Evolutionary conservation across 2,113 vertebrate genomes (phyloP).

Genomic region (Herpailurus yagouaroundi): DNA sequence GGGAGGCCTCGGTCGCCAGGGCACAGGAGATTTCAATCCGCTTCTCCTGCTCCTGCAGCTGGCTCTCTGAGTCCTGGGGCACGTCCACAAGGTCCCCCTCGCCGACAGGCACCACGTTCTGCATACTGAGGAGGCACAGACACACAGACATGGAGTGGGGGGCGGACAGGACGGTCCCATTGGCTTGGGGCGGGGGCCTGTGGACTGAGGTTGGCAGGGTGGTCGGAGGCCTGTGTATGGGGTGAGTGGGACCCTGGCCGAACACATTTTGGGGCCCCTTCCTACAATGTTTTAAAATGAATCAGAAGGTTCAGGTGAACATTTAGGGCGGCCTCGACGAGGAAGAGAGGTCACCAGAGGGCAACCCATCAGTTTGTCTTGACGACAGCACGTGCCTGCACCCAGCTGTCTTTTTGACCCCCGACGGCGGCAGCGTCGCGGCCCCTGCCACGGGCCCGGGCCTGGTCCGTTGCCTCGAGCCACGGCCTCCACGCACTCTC

Average conservation of each 20-base stretch:
- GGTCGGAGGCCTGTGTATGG: neutral
- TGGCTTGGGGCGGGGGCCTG: conserved; percentile 5
- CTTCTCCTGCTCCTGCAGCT: conserved; percentile 97
- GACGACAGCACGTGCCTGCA: rapidly evolving
- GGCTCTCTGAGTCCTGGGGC: conserved; percentile 90
- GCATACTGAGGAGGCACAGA: conserved; percentile 89
- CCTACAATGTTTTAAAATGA: neutral
- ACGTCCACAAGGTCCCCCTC: conserved; percentile 91
- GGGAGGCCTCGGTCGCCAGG: conserved; percentile 96
- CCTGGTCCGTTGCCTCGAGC: neutral
- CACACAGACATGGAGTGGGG: conserved; percentile 74
- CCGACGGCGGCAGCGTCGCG: neutral
- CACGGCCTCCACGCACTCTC: neutral
- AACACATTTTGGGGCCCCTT: conserved; percentile 2
- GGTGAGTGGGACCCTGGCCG: conserved; percentile 21
- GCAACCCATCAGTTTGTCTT: neutral
- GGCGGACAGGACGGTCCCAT: conserved; percentile 55
- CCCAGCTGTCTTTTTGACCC: neutral
- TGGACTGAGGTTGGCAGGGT: neutral
- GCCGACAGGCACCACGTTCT: conserved; percentile 93
- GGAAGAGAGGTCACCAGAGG: neutral
- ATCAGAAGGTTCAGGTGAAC: conserved; percentile 18
- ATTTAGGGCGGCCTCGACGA: conserved; percentile 19
- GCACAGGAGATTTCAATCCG: conserved; percentile 97
- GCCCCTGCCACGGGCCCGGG: neutral